These are phyloP conservation scores for Agrilus planipennis DNA, from an alignment of 1,140 invertebrate genomes.

Conservation along the genomic window DNA sequence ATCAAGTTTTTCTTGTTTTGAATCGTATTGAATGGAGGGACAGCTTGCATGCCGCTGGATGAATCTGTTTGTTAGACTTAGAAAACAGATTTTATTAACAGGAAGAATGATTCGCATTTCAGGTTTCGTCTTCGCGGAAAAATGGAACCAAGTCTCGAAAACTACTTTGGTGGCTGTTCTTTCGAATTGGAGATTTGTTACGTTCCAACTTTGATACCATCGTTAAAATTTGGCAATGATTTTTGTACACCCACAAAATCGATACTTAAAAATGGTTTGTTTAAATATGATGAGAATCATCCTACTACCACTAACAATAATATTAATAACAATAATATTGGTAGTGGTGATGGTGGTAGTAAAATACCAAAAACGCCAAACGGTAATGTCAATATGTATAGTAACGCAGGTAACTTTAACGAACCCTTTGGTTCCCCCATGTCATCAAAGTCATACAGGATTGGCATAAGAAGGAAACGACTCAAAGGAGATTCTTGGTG, in stretches of 20 bases:
- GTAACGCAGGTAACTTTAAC: too few relatives aligned
- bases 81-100: too few relatives aligned
- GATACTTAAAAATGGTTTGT: slow-evolving; percentile 17
- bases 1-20: too few relatives aligned
- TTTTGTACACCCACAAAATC: slow-evolving; percentile 19
- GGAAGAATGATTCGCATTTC: too few relatives aligned
- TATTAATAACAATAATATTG: not conserved
- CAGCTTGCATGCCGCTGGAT: too few relatives aligned
- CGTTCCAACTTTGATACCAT: slow-evolving; percentile 34
- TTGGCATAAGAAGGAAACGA: slow-evolving; percentile 65
- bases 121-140: slow-evolving; percentile 57
- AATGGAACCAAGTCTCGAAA: slow-evolving; percentile 30
- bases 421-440: too few relatives aligned
- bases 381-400: too few relatives aligned
- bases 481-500: slow-evolving; percentile 76
- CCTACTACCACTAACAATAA: slow-evolving; percentile 12
- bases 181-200: slow-evolving; percentile 76
- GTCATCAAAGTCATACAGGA: not conserved
- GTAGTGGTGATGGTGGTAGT: not conserved
- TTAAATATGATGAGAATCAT: too few relatives aligned
- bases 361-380: too few relatives aligned
- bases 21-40: too few relatives aligned
- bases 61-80: too few relatives aligned
- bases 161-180: slow-evolving; percentile 41
- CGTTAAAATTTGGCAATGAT: slow-evolving; percentile 17